Evolutionary conservation across 2,888 invertebrate species (phyloP), one percentile per base, ranked within the genome.

Genomic region (Campopleginae sp.): DNA sequence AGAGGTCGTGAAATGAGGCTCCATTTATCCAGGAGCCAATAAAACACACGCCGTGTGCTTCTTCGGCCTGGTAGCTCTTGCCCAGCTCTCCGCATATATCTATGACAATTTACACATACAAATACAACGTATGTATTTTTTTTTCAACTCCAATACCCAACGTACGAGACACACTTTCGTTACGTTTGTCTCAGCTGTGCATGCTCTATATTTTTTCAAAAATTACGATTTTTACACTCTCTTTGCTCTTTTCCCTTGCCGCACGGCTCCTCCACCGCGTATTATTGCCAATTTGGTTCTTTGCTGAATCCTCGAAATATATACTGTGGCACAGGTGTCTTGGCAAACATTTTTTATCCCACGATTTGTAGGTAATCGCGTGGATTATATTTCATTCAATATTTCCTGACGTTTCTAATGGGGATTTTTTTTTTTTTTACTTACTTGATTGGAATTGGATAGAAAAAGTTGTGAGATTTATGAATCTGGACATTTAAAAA

Each of bases 21-120:
- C 90, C 91, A 92, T 93, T 93, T 92, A 92, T 92, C 89, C 89
- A 80, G 77, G 75, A 78, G 75, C 91, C 92, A 91, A 92, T 93
- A 93, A 92, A 92, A 92, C 90, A 92, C 92, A 91, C 86, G 89
- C 89, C 89, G 82, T 86, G 88, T 89, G 76, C 79, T 84, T 80
- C 76, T 63, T 77, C 80, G 78, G 71, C 70, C 14, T 12, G 23
- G 76, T 71, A 46, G 66, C 72, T 66, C 51, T 72, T 76, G 66
- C 58, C 66, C 46, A 19, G 61, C 71, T 4, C 31, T 66, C n/a
- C 44, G 17, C 42, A 63, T 42, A 27, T 51, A 42, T 61, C 48
- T 65, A 51, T n/a, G 58, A 31, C 31, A 51, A 66, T 23, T 19
- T n/a, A 70, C 23, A 58, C 3, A 63, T 54, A 44, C 44, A 76